A percentile compares a stretch with the other conserved stretches of the same genome.
These are phyloP conservation scores for Crossaster papposus DNA, from an alignment of 53 echinoderm and acorn worm species.

Conservation along the genomic window DNA sequence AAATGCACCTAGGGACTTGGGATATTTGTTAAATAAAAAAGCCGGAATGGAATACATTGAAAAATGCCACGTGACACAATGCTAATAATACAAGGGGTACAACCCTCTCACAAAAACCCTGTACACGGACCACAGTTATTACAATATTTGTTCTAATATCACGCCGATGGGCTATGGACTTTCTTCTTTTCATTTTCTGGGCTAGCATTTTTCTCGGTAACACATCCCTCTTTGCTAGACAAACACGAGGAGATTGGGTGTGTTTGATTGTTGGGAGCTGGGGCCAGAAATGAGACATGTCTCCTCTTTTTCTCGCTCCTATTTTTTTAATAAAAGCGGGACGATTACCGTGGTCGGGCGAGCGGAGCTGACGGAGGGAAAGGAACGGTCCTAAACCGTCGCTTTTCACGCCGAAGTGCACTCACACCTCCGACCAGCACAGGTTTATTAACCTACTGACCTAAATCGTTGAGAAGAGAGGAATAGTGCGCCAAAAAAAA, in stretches of 20 bases:
- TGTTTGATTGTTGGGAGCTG: constrained; percentile 41
- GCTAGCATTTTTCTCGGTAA: constrained; percentile 22
- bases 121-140: not conserved
- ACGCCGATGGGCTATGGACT: constrained; percentile 16
- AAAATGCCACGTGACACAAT: constrained; percentile 18
- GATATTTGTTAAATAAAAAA: not conserved
- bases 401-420: constrained; percentile 7
- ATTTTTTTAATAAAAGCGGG: not conserved
- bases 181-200: not conserved
- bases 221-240: constrained; percentile 40
- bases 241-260: constrained; percentile 14
- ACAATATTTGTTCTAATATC: constrained; percentile 45
- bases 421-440: not conserved
- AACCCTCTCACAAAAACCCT: not conserved
- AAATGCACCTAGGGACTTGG: not conserved
- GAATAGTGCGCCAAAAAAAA: not conserved
- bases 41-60: not conserved
- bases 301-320: too few species aligned
- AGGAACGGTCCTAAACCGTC: not conserved
- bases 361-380: not conserved
- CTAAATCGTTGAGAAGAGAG: constrained; percentile 10
- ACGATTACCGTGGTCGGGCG: not conserved
- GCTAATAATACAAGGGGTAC: not conserved
- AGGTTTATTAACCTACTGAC: constrained; percentile 47
- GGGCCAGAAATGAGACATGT: not conserved